phyloP scores from a whole-genome alignment of 2,797 vertebrate species.

The Crossoptilon crossoptilon region DNA sequence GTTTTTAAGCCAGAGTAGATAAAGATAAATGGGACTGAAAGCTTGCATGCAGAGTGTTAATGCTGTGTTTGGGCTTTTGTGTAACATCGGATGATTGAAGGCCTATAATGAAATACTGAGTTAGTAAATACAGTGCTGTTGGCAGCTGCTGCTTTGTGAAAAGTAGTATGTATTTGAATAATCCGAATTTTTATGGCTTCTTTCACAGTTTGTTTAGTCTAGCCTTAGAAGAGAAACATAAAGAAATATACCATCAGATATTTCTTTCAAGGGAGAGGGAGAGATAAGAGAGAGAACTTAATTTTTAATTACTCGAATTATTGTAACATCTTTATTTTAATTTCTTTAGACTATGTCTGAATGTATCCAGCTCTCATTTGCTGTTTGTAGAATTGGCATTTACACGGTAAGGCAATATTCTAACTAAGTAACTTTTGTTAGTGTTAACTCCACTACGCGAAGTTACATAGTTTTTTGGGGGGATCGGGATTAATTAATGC shows the following conservation, averaged over 20 bases:
- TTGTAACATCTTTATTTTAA: slow-evolving; percentile 78
- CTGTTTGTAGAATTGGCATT: slow-evolving; percentile 93
- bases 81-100: neutral
- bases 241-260: neutral
- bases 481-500: neutral
- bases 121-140: neutral
- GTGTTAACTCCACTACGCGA: slow-evolving; percentile 6
- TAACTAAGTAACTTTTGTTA: slow-evolving; percentile 34
- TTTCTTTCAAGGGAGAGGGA: slow-evolving; percentile 22
- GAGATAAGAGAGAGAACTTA: neutral
- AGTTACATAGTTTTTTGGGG: neutral
- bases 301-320: slow-evolving; percentile 26
- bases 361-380: slow-evolving; percentile 91
- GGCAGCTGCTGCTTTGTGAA: neutral
- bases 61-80: neutral
- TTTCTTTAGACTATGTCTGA: slow-evolving; percentile 89
- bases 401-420: slow-evolving; percentile 87
- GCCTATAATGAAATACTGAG: neutral
- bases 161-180: neutral
- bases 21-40: neutral
- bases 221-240: neutral
- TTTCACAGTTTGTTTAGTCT: neutral
- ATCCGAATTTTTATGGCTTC: neutral
- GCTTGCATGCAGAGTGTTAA: neutral
- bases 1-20: neutral